phyloP scores from a whole-genome alignment of 2,113 vertebrate genomes.

The Columbina picui region DNA sequence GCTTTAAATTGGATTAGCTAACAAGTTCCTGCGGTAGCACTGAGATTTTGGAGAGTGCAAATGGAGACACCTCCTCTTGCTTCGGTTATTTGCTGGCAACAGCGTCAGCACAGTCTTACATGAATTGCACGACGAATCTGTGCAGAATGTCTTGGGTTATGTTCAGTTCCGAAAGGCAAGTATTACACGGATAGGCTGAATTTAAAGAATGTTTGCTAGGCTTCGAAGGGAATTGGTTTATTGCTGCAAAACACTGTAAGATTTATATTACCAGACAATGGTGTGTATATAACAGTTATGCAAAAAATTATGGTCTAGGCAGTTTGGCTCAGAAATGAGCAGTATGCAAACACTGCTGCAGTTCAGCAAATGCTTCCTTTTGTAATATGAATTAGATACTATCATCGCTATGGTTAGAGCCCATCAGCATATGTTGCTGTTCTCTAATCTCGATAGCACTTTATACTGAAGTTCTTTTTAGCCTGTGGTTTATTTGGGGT shows the following conservation, averaged over 20 bases:
- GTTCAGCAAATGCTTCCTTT: neutral
- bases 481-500: neutral
- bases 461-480: neutral
- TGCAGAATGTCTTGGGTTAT: neutral
- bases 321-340: neutral
- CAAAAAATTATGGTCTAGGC: neutral
- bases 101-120: rapidly evolving
- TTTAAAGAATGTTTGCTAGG: neutral
- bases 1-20: neutral
- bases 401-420: neutral
- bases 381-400: neutral
- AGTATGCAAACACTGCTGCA: neutral
- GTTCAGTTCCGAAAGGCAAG: neutral
- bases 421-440: neutral
- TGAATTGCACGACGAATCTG: neutral
- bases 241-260: neutral
- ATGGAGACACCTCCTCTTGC: neutral
- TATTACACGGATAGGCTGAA: neutral
- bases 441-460: neutral
- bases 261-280: neutral
- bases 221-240: neutral
- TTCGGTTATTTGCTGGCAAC: neutral
- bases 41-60: neutral
- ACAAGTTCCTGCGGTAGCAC: neutral
- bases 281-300: neutral